These are phyloP conservation scores for Ictalurus punctatus DNA, from an alignment of 2,113 vertebrate genomes.

Conservation along the genomic window DNA sequence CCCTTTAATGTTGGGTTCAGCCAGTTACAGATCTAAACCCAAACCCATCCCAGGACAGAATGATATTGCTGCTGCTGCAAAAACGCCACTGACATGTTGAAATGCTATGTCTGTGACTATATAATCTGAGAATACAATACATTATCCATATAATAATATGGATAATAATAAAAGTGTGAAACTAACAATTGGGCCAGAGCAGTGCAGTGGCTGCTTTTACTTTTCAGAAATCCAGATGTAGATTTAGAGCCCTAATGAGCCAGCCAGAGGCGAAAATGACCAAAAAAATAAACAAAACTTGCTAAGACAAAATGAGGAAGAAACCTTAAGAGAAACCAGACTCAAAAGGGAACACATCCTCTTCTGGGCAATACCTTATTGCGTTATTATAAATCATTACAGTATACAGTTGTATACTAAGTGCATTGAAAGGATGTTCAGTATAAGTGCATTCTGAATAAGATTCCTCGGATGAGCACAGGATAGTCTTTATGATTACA, in stretches of 20 bases:
- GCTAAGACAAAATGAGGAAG: background rate
- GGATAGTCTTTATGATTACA: background rate
- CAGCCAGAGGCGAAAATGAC: background rate
- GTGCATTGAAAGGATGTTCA: background rate
- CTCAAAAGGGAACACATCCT: background rate
- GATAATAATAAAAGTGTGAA: slow-evolving; percentile 41
- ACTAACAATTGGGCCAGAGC: slow-evolving; percentile 14
- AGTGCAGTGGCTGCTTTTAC: background rate
- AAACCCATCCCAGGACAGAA: slow-evolving; percentile 10
- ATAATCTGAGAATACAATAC: too few species aligned
- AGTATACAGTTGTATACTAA: background rate
- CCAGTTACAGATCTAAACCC: background rate
- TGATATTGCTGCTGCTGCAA: background rate
- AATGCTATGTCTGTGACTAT: background rate
- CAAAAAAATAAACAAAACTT: background rate
- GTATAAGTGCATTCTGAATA: background rate
- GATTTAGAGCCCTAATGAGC: background rate
- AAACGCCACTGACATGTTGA: background rate
- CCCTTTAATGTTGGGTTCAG: background rate
- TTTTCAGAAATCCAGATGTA: background rate
- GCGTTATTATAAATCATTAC: background rate
- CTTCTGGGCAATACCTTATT: background rate
- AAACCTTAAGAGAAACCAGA: background rate
- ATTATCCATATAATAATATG: background rate
- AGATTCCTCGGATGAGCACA: background rate